Percentiles rank a stretch among this genome's conserved stretches.
These are phyloP conservation scores for Ichneumoninae sp. DNA, from an alignment of 2,888 invertebrate genomes.

Conservation along the genomic window DNA sequence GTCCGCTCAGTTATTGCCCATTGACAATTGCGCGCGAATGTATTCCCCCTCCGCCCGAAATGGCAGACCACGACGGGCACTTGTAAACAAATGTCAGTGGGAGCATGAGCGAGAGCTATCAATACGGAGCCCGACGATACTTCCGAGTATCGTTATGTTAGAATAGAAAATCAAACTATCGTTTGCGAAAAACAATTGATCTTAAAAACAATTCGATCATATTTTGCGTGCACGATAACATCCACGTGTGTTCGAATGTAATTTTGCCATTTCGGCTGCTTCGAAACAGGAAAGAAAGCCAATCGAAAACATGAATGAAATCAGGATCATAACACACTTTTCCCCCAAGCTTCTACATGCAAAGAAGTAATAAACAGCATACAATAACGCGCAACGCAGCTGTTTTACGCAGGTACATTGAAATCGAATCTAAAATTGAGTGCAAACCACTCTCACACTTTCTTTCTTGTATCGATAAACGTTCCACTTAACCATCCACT, in stretches of 20 bases:
- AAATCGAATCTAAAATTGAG: not conserved
- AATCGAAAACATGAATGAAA: not conserved
- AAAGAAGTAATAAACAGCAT: not conserved
- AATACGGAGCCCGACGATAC: not conserved
- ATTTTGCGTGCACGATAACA: not conserved
- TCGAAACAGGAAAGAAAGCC: not conserved
- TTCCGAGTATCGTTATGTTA: not conserved
- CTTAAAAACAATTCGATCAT: not conserved
- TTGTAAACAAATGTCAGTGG: constrained; percentile 78
- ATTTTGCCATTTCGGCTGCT: not conserved
- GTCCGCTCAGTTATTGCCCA: constrained; percentile 32
- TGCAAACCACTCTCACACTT: not conserved
- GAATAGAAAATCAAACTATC: not conserved
- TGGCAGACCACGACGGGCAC: constrained; percentile 62
- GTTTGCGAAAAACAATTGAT: not conserved
- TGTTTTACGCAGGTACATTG: not conserved
- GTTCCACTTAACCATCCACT: not conserved
- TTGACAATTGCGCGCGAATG: constrained; percentile 65
- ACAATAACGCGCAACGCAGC: not conserved
- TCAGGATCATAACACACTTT: not conserved
- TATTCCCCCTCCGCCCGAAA: constrained; percentile 48
- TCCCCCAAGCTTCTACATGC: not conserved
- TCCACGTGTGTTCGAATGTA: not conserved
- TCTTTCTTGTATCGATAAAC: not conserved
- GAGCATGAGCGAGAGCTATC: constrained; percentile 46